Evolutionary conservation across 1,140 invertebrate species (phyloP).

Genomic region (Wiebesia pumilae): DNA sequence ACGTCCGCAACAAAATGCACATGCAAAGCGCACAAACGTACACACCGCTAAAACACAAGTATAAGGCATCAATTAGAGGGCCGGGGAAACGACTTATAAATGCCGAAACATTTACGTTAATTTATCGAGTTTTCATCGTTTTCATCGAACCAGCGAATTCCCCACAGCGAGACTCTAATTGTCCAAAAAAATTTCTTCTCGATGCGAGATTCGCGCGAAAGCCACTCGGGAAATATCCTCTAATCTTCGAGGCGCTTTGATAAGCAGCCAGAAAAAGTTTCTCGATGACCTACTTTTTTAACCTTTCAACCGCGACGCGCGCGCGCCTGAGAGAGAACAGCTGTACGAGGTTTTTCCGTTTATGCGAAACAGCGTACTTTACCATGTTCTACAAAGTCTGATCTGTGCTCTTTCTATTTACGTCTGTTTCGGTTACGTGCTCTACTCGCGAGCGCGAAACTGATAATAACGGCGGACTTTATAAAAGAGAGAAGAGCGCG

Average conservation of each 20-base stretch:
- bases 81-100: background rate
- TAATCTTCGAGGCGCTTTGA: conserved; percentile 41
- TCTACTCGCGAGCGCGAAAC: too few species aligned
- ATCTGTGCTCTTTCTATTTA: background rate
- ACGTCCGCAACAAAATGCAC: background rate
- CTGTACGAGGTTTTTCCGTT: background rate
- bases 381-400: background rate
- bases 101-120: background rate
- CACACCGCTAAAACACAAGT: background rate
- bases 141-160: too few species aligned
- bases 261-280: conserved; percentile 45
- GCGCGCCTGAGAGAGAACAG: background rate
- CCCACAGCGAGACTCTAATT: conserved; percentile 6
- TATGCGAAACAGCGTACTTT: background rate
- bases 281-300: conserved; percentile 47
- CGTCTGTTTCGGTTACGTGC: background rate
- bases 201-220: background rate
- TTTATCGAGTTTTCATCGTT: too few species aligned
- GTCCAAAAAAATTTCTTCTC: background rate
- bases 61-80: background rate
- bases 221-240: conserved; percentile 19
- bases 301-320: conserved; percentile 29
- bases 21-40: too few species aligned
- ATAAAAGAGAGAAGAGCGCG: background rate
- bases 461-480: background rate